phyloP scores from a whole-genome alignment of 2,113 vertebrate species.

The Dolichotis patagonum region DNA sequence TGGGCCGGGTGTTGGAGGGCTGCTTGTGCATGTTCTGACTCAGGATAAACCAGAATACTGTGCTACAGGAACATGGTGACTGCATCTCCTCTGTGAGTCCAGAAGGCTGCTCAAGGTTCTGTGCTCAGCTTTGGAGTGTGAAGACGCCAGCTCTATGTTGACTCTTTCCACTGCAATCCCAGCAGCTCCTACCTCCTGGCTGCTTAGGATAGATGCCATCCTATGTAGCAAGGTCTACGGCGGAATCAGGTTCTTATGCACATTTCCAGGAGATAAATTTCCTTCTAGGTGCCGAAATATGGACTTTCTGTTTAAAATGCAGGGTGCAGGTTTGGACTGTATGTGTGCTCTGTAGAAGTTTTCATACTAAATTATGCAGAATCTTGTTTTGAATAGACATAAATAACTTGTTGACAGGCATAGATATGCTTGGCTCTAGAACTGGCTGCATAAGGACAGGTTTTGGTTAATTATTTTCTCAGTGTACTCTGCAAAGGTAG shows the following conservation, averaged over 20 bases:
- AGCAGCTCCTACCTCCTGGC: not conserved
- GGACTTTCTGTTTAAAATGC: not conserved
- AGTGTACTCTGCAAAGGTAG: not conserved
- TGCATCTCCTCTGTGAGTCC: not conserved
- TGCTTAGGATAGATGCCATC: not conserved
- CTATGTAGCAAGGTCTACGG: not conserved
- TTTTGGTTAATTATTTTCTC: slow-evolving; percentile 8
- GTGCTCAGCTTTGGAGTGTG: not conserved
- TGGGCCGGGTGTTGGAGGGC: not conserved
- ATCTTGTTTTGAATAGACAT: not conserved
- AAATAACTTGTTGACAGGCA: not conserved
- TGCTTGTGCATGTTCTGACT: not conserved
- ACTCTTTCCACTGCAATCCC: not conserved
- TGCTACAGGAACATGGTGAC: not conserved
- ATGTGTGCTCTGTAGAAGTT: not conserved
- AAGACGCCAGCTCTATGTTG: not conserved
- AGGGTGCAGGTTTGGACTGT: not conserved
- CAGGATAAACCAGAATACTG: not conserved
- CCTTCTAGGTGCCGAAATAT: slow-evolving; percentile 10
- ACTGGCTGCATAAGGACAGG: not conserved
- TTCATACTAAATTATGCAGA: not conserved
- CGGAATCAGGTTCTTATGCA: not conserved
- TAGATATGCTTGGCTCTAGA: not conserved
- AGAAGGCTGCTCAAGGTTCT: not conserved
- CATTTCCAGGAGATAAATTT: not conserved